Conservation (phyloP, 2,888 invertebrate genomes). For the Strigamia crassipes region DNA sequence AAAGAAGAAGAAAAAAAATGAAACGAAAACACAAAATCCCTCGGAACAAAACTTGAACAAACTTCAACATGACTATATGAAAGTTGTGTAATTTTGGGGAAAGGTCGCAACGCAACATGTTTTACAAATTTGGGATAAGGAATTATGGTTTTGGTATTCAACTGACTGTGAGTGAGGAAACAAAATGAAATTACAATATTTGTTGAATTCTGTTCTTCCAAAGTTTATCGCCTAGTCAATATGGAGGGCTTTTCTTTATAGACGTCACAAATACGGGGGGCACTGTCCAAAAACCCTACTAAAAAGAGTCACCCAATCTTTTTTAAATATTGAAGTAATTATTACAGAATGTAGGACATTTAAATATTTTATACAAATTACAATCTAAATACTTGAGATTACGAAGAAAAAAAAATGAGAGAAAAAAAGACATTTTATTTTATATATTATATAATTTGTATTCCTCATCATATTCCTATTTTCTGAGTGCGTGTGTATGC, state of each 20-base stretch:
- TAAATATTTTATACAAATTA: constrained; percentile 48
- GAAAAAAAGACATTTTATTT: constrained; percentile 47
- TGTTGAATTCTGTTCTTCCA: constrained; percentile 29
- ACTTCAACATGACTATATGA: constrained; percentile 21
- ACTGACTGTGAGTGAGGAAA: background rate
- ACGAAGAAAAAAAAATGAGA: background rate
- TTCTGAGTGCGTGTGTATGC: constrained; percentile 47
- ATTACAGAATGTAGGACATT: constrained; percentile 44
- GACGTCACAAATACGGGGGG: constrained; percentile 15
- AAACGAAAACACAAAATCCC: constrained; percentile 8
- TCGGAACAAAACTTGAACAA: constrained; percentile 21
- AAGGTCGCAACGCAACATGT: background rate
- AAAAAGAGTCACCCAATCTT: constrained; percentile 3
- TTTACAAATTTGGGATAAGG: background rate
- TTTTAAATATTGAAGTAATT: constrained; percentile 5
- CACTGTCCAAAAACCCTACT: constrained; percentile 21
- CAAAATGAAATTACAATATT: background rate
- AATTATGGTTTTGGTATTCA: background rate
- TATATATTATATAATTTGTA: constrained; percentile 48
- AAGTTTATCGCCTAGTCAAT: constrained; percentile 34
- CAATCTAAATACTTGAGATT: constrained; percentile 45
- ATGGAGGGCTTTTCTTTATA: constrained; percentile 14
- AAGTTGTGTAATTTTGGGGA: constrained; percentile 11
- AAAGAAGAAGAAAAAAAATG: too few species aligned
- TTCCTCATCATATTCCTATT: constrained; percentile 47